phyloP scores from a whole-genome alignment of 35 echinoderm and acorn worm species.

The Patiria miniata region DNA sequence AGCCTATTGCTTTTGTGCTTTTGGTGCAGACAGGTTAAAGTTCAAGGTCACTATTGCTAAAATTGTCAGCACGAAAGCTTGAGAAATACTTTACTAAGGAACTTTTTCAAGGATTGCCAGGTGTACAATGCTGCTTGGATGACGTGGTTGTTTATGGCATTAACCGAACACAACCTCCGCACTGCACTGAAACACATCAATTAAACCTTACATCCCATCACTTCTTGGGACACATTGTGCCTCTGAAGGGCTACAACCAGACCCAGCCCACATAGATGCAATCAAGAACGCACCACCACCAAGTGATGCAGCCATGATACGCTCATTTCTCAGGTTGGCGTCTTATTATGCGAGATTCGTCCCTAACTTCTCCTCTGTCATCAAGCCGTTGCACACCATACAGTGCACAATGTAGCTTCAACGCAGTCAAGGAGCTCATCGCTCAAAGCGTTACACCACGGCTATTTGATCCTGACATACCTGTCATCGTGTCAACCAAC shows the following conservation, averaged over 20 bases:
- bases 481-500: slow-evolving; percentile 35
- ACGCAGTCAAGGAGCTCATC: slow-evolving; percentile 33
- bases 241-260: slow-evolving; percentile 30
- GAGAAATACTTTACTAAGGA: no score
- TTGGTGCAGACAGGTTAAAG: no score
- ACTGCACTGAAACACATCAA: slow-evolving; percentile 43
- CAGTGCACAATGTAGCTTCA: slow-evolving; percentile 20
- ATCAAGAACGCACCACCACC: slow-evolving; percentile 27
- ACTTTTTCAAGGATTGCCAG: slow-evolving; percentile 45
- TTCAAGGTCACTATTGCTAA: no score
- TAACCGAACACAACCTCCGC: slow-evolving; percentile 44
- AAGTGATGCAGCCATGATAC: slow-evolving; percentile 5
- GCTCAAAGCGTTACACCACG: slow-evolving; percentile 36
- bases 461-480: slow-evolving; percentile 40
- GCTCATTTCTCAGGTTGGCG: slow-evolving; percentile 35
- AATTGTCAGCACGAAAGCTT: no score
- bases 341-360: slow-evolving; percentile 54
- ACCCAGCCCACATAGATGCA: slow-evolving; percentile 27
- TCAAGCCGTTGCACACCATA: slow-evolving; percentile 40
- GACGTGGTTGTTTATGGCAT: slow-evolving; percentile 64
- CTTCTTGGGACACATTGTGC: slow-evolving; percentile 39
- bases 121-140: slow-evolving; percentile 69
- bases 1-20: no score
- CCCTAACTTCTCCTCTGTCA: slow-evolving; percentile 47
- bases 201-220: slow-evolving; percentile 1